Percentiles rank a stretch among this genome's conserved stretches.
phyloP scores from a whole-genome alignment of 2,113 vertebrate species.

The Scomber scombrus region DNA sequence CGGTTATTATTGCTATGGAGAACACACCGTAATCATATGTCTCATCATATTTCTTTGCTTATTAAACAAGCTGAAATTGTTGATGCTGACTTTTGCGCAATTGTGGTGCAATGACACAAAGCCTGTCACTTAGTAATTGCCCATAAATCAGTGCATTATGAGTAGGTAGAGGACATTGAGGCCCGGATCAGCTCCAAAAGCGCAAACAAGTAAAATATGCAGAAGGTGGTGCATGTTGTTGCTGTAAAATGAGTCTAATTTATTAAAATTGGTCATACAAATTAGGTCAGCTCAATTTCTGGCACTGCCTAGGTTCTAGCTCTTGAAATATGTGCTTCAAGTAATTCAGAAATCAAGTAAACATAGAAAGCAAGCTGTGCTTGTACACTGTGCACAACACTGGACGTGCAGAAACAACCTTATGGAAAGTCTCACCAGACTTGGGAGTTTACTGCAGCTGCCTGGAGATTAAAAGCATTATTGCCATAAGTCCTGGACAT shows the following conservation, averaged over 20 bases:
- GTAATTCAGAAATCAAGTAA: slow-evolving; percentile 46
- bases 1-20: slow-evolving; percentile 46
- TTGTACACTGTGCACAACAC: slow-evolving; percentile 27
- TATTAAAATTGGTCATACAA: slow-evolving; percentile 47
- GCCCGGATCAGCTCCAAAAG: background rate
- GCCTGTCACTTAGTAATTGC: slow-evolving; percentile 48
- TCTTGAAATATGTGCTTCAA: slow-evolving; percentile 47
- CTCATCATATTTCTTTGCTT: slow-evolving; percentile 55
- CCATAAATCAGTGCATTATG: slow-evolving; percentile 44
- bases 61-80: slow-evolving; percentile 45
- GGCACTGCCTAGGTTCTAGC: slow-evolving; percentile 24
- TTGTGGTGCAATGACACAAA: slow-evolving; percentile 29
- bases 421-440: slow-evolving; percentile 46
- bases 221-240: slow-evolving; percentile 27
- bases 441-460: slow-evolving; percentile 43
- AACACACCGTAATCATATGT: slow-evolving; percentile 56
- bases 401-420: slow-evolving; percentile 20
- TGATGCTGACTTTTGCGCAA: background rate
- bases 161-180: slow-evolving; percentile 26
- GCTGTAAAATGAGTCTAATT: slow-evolving; percentile 38
- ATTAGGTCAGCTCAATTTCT: slow-evolving; percentile 53
- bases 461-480: slow-evolving; percentile 65
- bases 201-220: slow-evolving; percentile 30
- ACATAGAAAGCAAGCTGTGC: slow-evolving; percentile 35
- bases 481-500: slow-evolving; percentile 47